A percentile compares a stretch with the other conserved stretches of the same genome.
phyloP scores from a whole-genome alignment of 2,797 vertebrate genomes.

The Glossophaga mutica region DNA sequence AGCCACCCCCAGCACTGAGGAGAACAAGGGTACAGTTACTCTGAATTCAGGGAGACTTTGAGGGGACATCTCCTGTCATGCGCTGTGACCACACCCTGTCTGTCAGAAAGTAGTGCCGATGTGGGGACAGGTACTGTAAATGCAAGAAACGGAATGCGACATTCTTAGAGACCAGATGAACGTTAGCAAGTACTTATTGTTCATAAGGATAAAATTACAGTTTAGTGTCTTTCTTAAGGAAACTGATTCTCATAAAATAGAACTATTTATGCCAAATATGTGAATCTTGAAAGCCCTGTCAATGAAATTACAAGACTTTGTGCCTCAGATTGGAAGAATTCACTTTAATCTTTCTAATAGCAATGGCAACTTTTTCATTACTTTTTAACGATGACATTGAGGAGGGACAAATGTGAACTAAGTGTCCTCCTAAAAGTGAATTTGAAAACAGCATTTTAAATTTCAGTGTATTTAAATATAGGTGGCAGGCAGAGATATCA shows the following conservation, averaged over 20 bases:
- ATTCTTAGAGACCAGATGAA: neutral
- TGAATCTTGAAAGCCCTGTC: neutral
- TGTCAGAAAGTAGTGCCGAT: neutral
- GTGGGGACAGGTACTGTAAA: neutral
- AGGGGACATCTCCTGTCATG: neutral
- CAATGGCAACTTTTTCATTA: neutral
- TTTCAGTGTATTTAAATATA: neutral
- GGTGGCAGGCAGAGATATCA: neutral
- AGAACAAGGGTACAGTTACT: neutral
- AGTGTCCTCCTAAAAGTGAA: neutral
- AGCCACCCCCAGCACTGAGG: neutral
- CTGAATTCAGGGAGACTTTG: neutral
- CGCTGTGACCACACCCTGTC: neutral
- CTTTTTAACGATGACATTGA: neutral
- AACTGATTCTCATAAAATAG: neutral
- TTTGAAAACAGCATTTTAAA: neutral
- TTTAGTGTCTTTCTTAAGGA: neutral
- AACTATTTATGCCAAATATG: neutral
- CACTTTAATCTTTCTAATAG: neutral
- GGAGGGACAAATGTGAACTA: neutral
- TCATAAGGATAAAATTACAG: neutral
- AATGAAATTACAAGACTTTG: neutral
- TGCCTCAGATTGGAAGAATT: neutral
- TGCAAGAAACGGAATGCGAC: neutral
- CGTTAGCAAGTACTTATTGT: neutral